A percentile compares a stretch with the other conserved stretches of the same genome.
phyloP scores from a whole-genome alignment of 2,113 vertebrate species.

The Centrocercus urophasianus region DNA sequence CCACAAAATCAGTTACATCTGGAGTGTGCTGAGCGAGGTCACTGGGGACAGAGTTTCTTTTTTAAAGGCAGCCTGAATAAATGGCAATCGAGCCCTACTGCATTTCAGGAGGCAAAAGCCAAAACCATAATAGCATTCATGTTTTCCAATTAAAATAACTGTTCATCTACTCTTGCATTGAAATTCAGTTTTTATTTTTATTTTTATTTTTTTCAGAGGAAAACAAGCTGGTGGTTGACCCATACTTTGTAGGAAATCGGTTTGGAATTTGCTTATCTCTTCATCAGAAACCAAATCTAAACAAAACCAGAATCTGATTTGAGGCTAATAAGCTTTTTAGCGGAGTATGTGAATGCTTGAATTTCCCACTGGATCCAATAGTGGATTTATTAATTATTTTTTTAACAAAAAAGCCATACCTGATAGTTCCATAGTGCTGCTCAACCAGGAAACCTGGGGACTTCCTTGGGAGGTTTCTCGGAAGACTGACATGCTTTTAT shows the following conservation, averaged over 20 bases:
- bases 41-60: neutral
- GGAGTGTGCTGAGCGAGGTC: neutral
- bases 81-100: neutral
- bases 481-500: neutral
- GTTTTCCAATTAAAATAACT: neutral
- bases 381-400: neutral
- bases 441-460: neutral
- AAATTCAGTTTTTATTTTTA: neutral
- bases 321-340: slow-evolving; percentile 11
- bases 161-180: neutral
- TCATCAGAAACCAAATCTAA: slow-evolving; percentile 22
- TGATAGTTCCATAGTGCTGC: neutral
- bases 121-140: slow-evolving; percentile 5
- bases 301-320: slow-evolving; percentile 22
- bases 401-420: neutral
- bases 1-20: slow-evolving; percentile 47
- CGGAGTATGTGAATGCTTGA: neutral
- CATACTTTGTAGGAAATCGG: neutral
- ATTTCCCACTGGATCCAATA: neutral
- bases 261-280: slow-evolving; percentile 16
- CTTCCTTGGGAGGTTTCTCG: neutral
- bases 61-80: slow-evolving; percentile 5
- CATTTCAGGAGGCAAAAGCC: neutral
- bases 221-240: neutral
- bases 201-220: neutral